Evolutionary conservation across 2,888 invertebrate genomes (phyloP).

Genomic region (Noctua fimbriata): DNA sequence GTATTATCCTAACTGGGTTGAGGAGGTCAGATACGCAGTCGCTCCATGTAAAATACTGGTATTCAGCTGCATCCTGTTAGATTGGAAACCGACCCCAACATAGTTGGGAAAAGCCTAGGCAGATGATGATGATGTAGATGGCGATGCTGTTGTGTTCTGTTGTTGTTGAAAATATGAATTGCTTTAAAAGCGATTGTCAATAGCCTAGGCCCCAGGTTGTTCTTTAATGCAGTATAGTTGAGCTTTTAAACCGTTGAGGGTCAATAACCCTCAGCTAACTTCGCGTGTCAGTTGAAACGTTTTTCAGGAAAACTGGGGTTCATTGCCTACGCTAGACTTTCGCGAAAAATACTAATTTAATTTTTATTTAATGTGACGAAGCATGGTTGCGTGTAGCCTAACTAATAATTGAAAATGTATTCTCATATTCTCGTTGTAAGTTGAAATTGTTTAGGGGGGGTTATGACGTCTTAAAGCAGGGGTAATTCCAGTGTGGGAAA

Average conservation of each 20-base stretch:
- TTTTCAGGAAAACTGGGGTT: constrained; percentile 5
- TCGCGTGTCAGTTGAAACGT: constrained; percentile 45
- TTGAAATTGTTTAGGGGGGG: not conserved
- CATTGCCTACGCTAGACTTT: constrained; percentile 30
- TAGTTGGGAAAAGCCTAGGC: too few relatives aligned
- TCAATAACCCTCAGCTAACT: constrained; percentile 5
- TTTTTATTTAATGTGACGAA: not conserved
- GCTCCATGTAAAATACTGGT: too few relatives aligned
- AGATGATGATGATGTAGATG: not conserved
- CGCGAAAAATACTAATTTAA: constrained; percentile 17
- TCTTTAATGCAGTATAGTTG: constrained; percentile 5
- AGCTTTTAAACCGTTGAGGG: constrained; percentile 10
- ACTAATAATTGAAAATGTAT: constrained; percentile 19
- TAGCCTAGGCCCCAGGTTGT: not conserved
- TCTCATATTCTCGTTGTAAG: not conserved
- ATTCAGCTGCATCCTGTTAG: too few relatives aligned
- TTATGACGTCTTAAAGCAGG: too few relatives aligned
- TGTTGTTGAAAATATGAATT: not conserved
- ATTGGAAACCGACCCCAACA: too few relatives aligned
- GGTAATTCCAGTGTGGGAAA: too few relatives aligned
- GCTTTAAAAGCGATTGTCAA: not conserved
- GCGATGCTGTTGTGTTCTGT: not conserved
- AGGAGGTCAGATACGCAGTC: too few relatives aligned
- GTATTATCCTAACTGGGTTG: too few relatives aligned
- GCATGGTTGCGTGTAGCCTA: constrained; percentile 25